Evolutionary conservation across 1,140 invertebrate species (phyloP), one percentile per base, ranked within the genome.

Genomic region (Oncopodura yosiiana): DNA sequence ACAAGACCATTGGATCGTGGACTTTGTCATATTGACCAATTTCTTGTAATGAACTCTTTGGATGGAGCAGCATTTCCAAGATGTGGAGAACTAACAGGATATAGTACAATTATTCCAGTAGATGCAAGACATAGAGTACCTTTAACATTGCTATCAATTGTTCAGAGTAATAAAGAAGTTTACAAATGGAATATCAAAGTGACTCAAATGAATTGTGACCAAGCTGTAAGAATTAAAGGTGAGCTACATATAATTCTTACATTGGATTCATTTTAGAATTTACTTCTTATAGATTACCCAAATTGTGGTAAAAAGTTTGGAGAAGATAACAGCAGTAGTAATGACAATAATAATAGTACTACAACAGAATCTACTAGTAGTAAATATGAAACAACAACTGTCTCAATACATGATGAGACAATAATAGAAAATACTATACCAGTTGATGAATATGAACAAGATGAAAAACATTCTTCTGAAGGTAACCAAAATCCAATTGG

Each of bases 1-100:
- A 69, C 69, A 1, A 50, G 66, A 16, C 70, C 69, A 44, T 55
- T 70, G 18, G 70, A 60, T 41, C 42, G 68, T 32, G 70, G 70
- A 19, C 58, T 69, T 9, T 71, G 70, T 49, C 68, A 71, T 48
- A 67, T 71, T 23, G 70, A 71, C 53, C 69, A 71, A 51, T 53
- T 71, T 8, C 67, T 69, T 34, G 68, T 71, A 43, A 60, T 71
- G 19, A 70, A 71, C 56, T 70, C 69, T 3, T 56, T 68, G 8
- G 70, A 71, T 55, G 70, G 70, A 6, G 66, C 70, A 1, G 69
- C 70, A 0, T 66, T 67, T 37, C 68, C 68, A 1, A 63, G 68
- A 42, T 71, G 70, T 58, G 70, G 70, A 26, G 65, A 69, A 36
- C 58, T 71, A 0, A 65, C 64, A 21, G 69, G 70, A 48, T 71